A percentile compares a stretch with the other conserved stretches of the same genome.
Conservation (phyloP, 2,888 invertebrate genomes). For the Lasioglossum zephyrum region DNA sequence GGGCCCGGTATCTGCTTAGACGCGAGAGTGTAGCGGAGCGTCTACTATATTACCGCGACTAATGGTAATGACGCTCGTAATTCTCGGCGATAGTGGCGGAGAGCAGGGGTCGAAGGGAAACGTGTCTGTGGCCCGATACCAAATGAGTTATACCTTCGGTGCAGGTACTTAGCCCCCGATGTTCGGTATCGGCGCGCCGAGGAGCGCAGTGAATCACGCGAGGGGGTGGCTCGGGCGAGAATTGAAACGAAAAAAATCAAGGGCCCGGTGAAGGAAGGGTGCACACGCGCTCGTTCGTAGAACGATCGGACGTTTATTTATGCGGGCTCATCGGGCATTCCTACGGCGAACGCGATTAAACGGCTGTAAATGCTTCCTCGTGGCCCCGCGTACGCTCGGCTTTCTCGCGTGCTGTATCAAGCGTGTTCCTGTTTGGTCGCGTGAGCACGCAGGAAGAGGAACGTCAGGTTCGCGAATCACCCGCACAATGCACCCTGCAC, state of each 20-base stretch:
- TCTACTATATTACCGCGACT: slow-evolving; percentile 75
- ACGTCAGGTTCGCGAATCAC: slow-evolving; percentile 3
- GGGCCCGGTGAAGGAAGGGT: neutral
- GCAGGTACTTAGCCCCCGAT: slow-evolving; percentile 53
- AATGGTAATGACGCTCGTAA: slow-evolving; percentile 80
- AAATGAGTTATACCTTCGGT: slow-evolving; percentile 70
- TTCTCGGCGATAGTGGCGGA: slow-evolving; percentile 74
- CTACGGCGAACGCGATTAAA: slow-evolving; percentile 42
- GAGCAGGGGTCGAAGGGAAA: slow-evolving; percentile 55
- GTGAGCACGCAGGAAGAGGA: slow-evolving; percentile 42
- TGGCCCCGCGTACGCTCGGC: slow-evolving; percentile 22
- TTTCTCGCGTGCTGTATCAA: slow-evolving; percentile 59
- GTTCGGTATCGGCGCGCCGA: slow-evolving; percentile 40
- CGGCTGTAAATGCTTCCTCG: slow-evolving; percentile 51
- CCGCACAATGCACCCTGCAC: slow-evolving; percentile 33
- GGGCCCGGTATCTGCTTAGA: slow-evolving; percentile 63
- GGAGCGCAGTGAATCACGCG: slow-evolving; percentile 59
- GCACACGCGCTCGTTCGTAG: neutral
- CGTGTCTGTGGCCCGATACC: slow-evolving; percentile 66
- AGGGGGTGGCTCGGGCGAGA: slow-evolving; percentile 27
- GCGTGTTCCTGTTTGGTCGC: slow-evolving; percentile 43
- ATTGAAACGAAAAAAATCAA: slow-evolving; percentile 18
- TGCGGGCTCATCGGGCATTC: slow-evolving; percentile 42
- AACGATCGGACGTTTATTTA: slow-evolving; percentile 47
- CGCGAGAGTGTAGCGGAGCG: slow-evolving; percentile 46